Percentiles rank a stretch among this genome's conserved stretches.
Evolutionary conservation across 2,888 invertebrate species (phyloP).

Genomic region (Chironomus tentans): DNA sequence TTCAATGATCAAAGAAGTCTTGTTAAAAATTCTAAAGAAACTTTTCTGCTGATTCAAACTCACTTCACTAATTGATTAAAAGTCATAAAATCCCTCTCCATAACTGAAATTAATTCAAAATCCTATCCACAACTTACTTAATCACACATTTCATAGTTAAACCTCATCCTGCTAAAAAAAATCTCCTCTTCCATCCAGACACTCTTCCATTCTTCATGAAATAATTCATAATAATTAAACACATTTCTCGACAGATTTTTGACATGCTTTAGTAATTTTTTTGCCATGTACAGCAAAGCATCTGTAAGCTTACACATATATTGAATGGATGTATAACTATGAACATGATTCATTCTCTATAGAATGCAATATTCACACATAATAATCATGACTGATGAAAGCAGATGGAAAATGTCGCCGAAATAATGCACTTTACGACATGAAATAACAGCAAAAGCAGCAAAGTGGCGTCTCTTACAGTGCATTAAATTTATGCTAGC

Average conservation of each 20-base stretch:
- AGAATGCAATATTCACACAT: too few relatives aligned
- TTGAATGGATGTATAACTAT: background rate
- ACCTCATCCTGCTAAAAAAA: background rate
- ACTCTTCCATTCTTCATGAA: background rate
- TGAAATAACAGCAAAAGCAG: constrained; percentile 1
- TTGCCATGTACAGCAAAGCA: too few relatives aligned
- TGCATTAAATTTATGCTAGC: constrained; percentile 21
- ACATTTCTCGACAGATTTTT: constrained; percentile 11
- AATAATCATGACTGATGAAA: background rate
- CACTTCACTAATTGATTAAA: too few relatives aligned
- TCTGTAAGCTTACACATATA: background rate
- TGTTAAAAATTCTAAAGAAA: too few relatives aligned
- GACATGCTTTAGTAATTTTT: background rate
- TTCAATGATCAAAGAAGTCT: too few relatives aligned
- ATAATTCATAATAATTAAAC: constrained; percentile 16
- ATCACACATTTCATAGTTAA: too few relatives aligned
- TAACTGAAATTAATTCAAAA: too few relatives aligned
- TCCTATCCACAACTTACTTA: too few relatives aligned
- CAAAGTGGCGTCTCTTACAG: constrained; percentile 25
- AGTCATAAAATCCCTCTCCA: too few relatives aligned
- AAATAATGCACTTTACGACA: constrained; percentile 17
- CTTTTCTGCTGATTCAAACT: too few relatives aligned
- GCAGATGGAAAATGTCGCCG: constrained; percentile 6
- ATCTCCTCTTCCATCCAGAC: background rate
- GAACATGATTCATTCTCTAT: too few relatives aligned